phyloP scores from a whole-genome alignment of 1,140 invertebrate genomes.

The Bombus picipes region DNA sequence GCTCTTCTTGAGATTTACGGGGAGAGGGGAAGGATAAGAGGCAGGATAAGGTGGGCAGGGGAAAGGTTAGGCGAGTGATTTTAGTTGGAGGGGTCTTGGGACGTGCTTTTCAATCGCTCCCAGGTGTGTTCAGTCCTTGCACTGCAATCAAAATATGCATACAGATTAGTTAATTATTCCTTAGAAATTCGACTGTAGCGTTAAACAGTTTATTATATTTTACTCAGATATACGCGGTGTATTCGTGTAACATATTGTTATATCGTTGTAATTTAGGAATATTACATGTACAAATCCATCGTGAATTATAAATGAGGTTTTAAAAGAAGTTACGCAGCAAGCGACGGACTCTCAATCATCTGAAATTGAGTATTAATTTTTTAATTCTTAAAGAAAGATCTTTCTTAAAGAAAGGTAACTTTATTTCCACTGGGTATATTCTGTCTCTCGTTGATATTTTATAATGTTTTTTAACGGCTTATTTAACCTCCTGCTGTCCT shows the following conservation, averaged over 20 bases:
- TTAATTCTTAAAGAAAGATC: too few relatives aligned
- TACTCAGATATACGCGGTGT: too few relatives aligned
- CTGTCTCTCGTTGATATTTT: too few relatives aligned
- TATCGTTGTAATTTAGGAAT: neutral
- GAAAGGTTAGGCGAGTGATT: slow-evolving; percentile 81
- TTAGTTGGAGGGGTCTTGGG: slow-evolving; percentile 77
- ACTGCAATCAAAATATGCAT: slow-evolving; percentile 71
- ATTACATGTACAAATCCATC: neutral
- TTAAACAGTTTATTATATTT: neutral
- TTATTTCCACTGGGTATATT: too few relatives aligned
- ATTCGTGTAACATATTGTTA: neutral
- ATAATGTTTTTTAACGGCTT: too few relatives aligned
- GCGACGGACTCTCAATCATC: too few relatives aligned
- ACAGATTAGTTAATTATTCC: neutral
- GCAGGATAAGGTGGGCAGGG: slow-evolving; percentile 79
- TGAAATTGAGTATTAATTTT: too few relatives aligned
- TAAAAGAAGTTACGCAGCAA: too few relatives aligned
- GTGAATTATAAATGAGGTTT: too few relatives aligned
- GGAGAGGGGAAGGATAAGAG: slow-evolving; percentile 76
- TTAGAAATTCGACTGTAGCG: neutral
- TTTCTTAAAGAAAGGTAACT: too few relatives aligned
- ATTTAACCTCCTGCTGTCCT: too few relatives aligned
- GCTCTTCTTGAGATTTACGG: slow-evolving; percentile 67
- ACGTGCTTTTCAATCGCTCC: slow-evolving; percentile 77
- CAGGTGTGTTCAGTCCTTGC: slow-evolving; percentile 78